phyloP scores from a whole-genome alignment of 1,140 invertebrate genomes.

The Uloborus diversus region DNA sequence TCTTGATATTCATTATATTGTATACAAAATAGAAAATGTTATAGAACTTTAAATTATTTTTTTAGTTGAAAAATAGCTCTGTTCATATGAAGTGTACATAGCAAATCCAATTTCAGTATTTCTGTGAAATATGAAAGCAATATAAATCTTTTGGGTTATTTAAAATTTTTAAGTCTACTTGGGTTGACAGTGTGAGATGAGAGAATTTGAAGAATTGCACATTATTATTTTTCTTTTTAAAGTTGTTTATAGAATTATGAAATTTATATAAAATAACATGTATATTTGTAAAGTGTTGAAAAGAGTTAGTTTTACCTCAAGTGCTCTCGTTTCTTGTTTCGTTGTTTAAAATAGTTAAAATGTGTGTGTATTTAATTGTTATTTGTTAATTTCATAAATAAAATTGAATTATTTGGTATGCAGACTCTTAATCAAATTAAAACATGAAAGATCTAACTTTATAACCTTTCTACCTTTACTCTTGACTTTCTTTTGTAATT shows the following conservation, averaged over 20 bases:
- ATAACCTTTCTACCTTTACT: too few relatives aligned
- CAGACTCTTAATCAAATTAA: too few relatives aligned
- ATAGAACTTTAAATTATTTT: too few relatives aligned
- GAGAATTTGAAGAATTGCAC: conserved; percentile 47
- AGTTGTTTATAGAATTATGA: not conserved
- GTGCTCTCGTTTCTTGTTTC: conserved; percentile 36
- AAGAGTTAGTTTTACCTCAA: conserved; percentile 44
- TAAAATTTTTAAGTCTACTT: conserved; percentile 47
- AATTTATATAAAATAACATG: conserved; percentile 47
- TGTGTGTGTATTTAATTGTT: conserved; percentile 55
- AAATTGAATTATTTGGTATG: too few relatives aligned
- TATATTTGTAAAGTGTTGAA: conserved; percentile 47
- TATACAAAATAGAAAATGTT: too few relatives aligned
- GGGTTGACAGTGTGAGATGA: conserved; percentile 49
- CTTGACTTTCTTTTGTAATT: too few relatives aligned
- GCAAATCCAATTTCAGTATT: too few relatives aligned
- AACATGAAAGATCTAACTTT: too few relatives aligned
- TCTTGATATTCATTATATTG: too few relatives aligned
- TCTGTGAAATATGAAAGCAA: conserved; percentile 40
- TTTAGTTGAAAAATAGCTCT: too few relatives aligned
- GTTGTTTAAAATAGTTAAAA: conserved; percentile 48
- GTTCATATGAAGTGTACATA: too few relatives aligned
- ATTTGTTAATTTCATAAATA: conserved; percentile 53
- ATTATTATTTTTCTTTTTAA: conserved; percentile 36
- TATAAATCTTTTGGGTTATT: conserved; percentile 27